phyloP scores from a whole-genome alignment of 2,113 vertebrate species.

The Orycteropus afer region DNA sequence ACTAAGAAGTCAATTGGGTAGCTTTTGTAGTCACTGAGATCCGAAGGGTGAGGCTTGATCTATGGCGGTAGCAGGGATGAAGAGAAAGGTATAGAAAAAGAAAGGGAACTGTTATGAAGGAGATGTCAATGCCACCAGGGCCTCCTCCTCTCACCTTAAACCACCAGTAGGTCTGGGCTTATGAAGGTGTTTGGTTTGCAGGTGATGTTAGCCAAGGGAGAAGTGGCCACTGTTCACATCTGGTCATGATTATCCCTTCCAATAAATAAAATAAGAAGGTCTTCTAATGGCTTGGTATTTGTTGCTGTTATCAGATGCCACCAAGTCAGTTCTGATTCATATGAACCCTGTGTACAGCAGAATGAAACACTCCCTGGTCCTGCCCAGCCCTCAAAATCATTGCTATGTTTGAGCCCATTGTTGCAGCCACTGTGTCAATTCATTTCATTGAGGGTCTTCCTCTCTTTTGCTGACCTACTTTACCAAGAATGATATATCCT shows the following conservation, averaged over 20 bases:
- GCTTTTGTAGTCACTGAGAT: not conserved
- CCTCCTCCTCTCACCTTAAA: not conserved
- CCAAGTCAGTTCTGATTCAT: too few species aligned
- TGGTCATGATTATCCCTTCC: not conserved
- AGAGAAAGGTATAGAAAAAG: not conserved
- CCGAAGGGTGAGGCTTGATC: not conserved
- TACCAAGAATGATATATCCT: too few species aligned
- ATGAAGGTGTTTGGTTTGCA: not conserved
- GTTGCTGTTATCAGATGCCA: too few species aligned
- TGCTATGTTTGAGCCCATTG: too few species aligned
- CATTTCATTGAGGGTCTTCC: too few species aligned
- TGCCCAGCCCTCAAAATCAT: too few species aligned
- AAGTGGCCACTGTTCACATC: not conserved
- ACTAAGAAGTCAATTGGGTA: not conserved
- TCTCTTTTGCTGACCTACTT: too few species aligned
- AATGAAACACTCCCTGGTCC: too few species aligned
- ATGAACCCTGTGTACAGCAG: too few species aligned
- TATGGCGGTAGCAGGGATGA: not conserved
- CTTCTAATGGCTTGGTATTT: not conserved
- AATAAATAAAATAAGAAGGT: not conserved
- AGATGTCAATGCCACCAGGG: rapidly evolving
- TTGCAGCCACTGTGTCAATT: too few species aligned
- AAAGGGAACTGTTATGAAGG: not conserved
- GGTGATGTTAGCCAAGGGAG: not conserved
- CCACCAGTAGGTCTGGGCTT: not conserved